Evolutionary conservation across 2,888 invertebrate genomes (phyloP), one percentile per base, ranked within the genome.

Genomic region (Tricholauxania praeusta): DNA sequence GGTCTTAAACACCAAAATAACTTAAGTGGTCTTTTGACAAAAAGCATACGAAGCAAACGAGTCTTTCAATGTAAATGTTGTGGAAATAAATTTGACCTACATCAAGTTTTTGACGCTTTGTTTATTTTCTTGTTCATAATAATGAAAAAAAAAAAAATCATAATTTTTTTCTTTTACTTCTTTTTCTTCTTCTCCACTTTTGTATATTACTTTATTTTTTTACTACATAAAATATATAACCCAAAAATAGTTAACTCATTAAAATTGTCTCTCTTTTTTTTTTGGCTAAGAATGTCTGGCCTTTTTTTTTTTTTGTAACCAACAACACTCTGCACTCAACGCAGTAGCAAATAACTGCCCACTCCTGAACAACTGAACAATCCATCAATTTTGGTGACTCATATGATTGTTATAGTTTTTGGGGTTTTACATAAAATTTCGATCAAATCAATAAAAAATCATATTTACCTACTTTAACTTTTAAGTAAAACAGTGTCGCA

Each of bases 21-120:
- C 39, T 39, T 39, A 10, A 39, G 39, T 39, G 39, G 39, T 39
- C 39, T 39, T 39, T 39, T 39, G 39, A 10, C 1, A 39, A 39
- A 8, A 39, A 7, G 39, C 39, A 10, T 39, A 10, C 39, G 10
- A 10, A 39, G 1, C 10, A 39, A 39, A 39, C 10, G 8, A 39
- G 39, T 39, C 39, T 39, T 10, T 39, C 28, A 10, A 39, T 39
- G 39, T 39, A 39, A 39, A 39, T 7, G 39, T 39, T 39, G 39
- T 39, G 7, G 39, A 39, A 7, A 39, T 17, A 39, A 32, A 83
- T 81, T 83, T 82, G 82, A 82, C 82, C 82, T 82, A 82, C 82
- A 83, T 82, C 84, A 83, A 83, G 82, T 83, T 82, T 82, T 83
- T 83, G 79, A 82, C 82, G 82, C 80, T 39, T 39, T 22, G 57